Conservation (phyloP, 2,797 vertebrate genomes). For the Crenichthys baileyi region DNA sequence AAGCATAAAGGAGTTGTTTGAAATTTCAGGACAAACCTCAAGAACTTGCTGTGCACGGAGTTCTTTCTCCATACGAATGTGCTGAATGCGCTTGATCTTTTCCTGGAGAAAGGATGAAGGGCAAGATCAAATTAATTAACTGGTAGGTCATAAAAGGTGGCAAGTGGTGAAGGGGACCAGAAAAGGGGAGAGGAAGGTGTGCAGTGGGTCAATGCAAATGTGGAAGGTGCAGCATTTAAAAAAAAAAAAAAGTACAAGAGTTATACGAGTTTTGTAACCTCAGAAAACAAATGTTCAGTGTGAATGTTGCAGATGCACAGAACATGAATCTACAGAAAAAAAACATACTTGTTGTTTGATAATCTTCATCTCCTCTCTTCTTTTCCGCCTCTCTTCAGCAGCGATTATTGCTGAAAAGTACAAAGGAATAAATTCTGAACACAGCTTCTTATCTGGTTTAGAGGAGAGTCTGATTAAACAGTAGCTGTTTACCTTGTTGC, state of each 20-base stretch:
- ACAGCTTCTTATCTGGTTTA: conserved; percentile 2
- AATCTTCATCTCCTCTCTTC: conserved; percentile 95
- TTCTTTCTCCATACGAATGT: conserved; percentile 96
- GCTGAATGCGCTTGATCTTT: conserved; percentile 97
- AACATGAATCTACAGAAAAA: not conserved
- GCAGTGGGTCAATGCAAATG: conserved; percentile 57
- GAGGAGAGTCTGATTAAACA: conserved; percentile 5
- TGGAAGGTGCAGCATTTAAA: conserved; percentile 49
- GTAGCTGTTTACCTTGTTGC: conserved; percentile 85
- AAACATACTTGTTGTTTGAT: conserved; percentile 92
- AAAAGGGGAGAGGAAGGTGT: conserved; percentile 26
- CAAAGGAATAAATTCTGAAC: conserved; percentile 30
- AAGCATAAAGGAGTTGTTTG: conserved; percentile 71
- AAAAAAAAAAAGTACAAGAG: conserved; percentile 45
- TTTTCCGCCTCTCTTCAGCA: conserved; percentile 92
- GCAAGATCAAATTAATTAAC: conserved; percentile 76
- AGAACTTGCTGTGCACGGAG: conserved; percentile 95
- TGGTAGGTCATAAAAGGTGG: conserved; percentile 73
- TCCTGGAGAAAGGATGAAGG: conserved; percentile 85
- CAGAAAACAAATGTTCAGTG: conserved; percentile 11
- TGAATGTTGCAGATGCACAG: conserved; percentile 21
- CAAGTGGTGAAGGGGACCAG: conserved; percentile 25
- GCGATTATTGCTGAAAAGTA: conserved; percentile 88
- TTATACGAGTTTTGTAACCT: conserved; percentile 46
- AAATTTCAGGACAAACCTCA: conserved; percentile 86